A percentile compares a stretch with the other conserved stretches of the same genome.
Evolutionary conservation across 2,888 invertebrate species (phyloP).

Genomic region (Polyommatus iphigenia): DNA sequence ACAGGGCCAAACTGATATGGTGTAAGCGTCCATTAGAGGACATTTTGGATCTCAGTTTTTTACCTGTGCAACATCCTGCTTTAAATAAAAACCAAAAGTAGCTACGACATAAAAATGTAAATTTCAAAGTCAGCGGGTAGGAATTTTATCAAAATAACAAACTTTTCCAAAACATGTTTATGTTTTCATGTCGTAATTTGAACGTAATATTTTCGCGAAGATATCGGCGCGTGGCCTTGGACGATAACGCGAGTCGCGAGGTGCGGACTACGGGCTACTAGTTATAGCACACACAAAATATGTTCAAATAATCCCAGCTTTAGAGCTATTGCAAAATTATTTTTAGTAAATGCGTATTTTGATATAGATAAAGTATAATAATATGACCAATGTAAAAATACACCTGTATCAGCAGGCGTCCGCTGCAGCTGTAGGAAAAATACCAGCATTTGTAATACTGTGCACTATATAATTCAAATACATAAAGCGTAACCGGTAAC

Average conservation of each 20-base stretch:
- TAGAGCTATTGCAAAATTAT: too few relatives aligned
- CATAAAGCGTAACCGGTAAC: not conserved
- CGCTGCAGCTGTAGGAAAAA: not conserved
- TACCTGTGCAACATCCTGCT: too few relatives aligned
- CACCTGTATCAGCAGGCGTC: not conserved
- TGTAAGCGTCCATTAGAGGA: too few relatives aligned
- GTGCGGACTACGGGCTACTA: not conserved
- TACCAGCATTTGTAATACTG: not conserved
- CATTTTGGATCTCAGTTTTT: too few relatives aligned
- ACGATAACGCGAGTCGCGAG: not conserved
- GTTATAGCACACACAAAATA: too few relatives aligned
- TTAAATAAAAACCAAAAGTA: too few relatives aligned
- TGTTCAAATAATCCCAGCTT: too few relatives aligned
- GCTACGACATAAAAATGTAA: not conserved
- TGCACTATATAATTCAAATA: not conserved
- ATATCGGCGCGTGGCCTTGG: slow-evolving; percentile 9
- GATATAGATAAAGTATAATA: too few relatives aligned
- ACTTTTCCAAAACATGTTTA: slow-evolving; percentile 14
- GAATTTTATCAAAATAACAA: not conserved
- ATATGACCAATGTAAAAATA: too few relatives aligned
- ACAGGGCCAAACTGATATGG: too few relatives aligned
- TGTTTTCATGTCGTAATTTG: slow-evolving; percentile 5
- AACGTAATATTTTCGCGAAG: slow-evolving; percentile 13
- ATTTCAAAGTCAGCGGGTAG: not conserved
- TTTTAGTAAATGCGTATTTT: too few relatives aligned